Evolutionary conservation across 2,888 invertebrate genomes (phyloP).

Genomic region (Ecliptopera silaceata): DNA sequence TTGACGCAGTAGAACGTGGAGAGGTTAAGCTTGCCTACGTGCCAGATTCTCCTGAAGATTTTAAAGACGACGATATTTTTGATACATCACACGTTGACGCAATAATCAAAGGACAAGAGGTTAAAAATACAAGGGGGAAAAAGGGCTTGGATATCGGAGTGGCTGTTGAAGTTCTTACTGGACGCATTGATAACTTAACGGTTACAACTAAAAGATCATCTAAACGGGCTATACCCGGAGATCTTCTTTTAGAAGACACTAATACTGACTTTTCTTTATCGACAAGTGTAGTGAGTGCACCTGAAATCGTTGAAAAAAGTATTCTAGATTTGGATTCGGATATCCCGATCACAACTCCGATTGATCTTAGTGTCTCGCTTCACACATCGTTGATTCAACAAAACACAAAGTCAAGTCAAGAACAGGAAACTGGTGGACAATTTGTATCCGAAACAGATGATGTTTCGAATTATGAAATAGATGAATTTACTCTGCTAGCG

Average conservation of each 20-base stretch:
- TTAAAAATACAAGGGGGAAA: slow-evolving; percentile 86
- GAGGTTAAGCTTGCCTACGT: slow-evolving; percentile 93
- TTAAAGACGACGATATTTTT: slow-evolving; percentile 88
- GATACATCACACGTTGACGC: slow-evolving; percentile 95
- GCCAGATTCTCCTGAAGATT: slow-evolving; percentile 92
- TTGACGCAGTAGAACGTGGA: slow-evolving; percentile 93
- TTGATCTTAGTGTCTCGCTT: slow-evolving; percentile 87
- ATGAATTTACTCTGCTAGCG: slow-evolving; percentile 90
- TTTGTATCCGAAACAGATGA: slow-evolving; percentile 33
- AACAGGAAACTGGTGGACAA: slow-evolving; percentile 36
- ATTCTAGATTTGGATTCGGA: slow-evolving; percentile 90
- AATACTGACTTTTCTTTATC: slow-evolving; percentile 56
- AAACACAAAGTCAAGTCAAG: slow-evolving; percentile 53
- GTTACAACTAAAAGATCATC: slow-evolving; percentile 78
- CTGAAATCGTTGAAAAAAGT: slow-evolving; percentile 87
- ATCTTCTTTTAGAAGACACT: slow-evolving; percentile 86
- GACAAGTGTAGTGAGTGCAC: slow-evolving; percentile 53
- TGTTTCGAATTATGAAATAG: slow-evolving; percentile 85
- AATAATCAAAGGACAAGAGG: slow-evolving; percentile 90
- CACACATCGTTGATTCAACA: slow-evolving; percentile 80
- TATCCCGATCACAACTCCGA: slow-evolving; percentile 86
- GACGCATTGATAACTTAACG: slow-evolving; percentile 89
- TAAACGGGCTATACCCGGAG: slow-evolving; percentile 85
- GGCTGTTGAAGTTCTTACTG: slow-evolving; percentile 94
- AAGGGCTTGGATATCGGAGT: slow-evolving; percentile 92